Evolutionary conservation across 2,797 vertebrate species (phyloP), one percentile per base, ranked within the genome.

Genomic region (Triplophysa bombifrons): DNA sequence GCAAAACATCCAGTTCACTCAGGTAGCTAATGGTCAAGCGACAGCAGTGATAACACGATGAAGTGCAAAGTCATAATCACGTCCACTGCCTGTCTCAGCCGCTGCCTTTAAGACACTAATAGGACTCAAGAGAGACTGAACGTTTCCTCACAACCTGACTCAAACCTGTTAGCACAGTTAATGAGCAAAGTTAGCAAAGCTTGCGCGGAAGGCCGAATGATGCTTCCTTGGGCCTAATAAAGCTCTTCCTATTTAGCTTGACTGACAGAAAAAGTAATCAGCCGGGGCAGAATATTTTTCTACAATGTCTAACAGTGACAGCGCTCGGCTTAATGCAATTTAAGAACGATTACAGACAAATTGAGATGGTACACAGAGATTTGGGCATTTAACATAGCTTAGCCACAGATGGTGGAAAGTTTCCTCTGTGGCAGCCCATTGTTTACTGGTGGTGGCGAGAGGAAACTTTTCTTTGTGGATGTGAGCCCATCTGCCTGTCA

Each of bases 191-290:
- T 95, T 95, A 94, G 80, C 91, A 90, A 90, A 89, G 91, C 91
- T 81, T 88, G 90, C 89, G 84, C 92, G 95, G 94, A 91, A 88
- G 92, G 93, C 95, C 95, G 94, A 97, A 91, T 95, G 88, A 91
- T 86, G 85, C 86, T 84, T 94, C 93, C 91, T 86, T 80, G 30
- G 82, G 88, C 89, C 86, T 92, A 89, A 94, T 93, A 92, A 92
- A 92, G 89, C 91, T 89, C 93, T 92, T 91, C 87, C 72, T 85
- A 4, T 83, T 10, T 89, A 87, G 86, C 82, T 86, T 93, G 93
- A 95, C 93, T 93, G 95, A 94, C 93, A 93, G 91, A 90, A 93
- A 91, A 94, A 95, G 94, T 95, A 93, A 95, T 92, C 94, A 94
- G 93, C 93, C 91, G 87, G 91, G 93, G 92, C 92, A 94, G 93